Evolutionary conservation across 2,888 invertebrate species (phyloP), one percentile per base, ranked within the genome.

Genomic region (Agonopterix alstromeriana): DNA sequence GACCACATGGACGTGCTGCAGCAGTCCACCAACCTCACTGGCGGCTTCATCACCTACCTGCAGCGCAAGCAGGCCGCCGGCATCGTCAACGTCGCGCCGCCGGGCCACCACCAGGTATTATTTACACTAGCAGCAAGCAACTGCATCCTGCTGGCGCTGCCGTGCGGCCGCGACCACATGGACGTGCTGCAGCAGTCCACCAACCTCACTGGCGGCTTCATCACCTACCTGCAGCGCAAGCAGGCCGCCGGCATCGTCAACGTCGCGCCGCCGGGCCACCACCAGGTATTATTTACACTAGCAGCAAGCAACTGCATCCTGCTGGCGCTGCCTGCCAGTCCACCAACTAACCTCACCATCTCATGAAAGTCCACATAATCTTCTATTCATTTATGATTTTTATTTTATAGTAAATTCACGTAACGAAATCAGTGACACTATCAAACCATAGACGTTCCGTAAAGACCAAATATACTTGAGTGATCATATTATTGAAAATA

Each of bases 231-330:
- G 65, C 96, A 97, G 88, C 94, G 96, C 73, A 99, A 99, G 85
- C 97, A 97, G 90, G 99, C 99, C 53, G 99, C 99, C 61, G 99
- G 99, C 65, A 99, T 99, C 73, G 97, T 99, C 63, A 99, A 99
- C 84, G 95, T 98, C 55, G 94, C 95, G 17, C 94, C 95, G 56
- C 97, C 97, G 48, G 97, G 96, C 58, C 95, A 96, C 63, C 95
- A 96, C 60, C 94, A 94, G 91, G 94, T 94, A 80, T 8, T 3
- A 27, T 27, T 27, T 27, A 27, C 27, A 27, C 27, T 27, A 5
- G 27, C 27, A 27, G 27, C 27, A n/a, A n/a, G n/a, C n/a, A n/a
- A n/a, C n/a, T n/a, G n/a, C n/a, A n/a, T n/a, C n/a, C n/a, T n/a
- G n/a, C n/a, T n/a, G n/a, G n/a, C n/a, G n/a, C n/a, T n/a, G n/a